Evolutionary conservation across 2,113 vertebrate genomes (phyloP).

Genomic region (Climacteris rufus): DNA sequence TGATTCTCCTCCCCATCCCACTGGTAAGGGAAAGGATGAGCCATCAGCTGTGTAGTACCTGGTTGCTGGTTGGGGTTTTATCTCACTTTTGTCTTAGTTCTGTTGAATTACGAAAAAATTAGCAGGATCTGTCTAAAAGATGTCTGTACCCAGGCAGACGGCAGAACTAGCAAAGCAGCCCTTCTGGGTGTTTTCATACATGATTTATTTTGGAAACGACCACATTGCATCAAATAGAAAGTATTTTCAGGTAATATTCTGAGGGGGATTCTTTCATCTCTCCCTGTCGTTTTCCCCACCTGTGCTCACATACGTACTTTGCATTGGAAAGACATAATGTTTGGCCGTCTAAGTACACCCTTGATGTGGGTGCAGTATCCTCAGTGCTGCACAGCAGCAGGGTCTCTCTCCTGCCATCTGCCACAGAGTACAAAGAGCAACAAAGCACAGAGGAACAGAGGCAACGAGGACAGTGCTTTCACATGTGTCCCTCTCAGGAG

Average conservation of each 20-base stretch:
- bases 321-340: background rate
- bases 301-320: background rate
- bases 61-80: background rate
- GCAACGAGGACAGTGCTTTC: background rate
- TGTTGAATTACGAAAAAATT: background rate
- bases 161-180: background rate
- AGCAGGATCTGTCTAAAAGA: background rate
- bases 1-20: background rate
- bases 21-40: background rate
- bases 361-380: background rate
- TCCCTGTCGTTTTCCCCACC: background rate
- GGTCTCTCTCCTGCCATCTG: background rate
- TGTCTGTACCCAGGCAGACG: background rate
- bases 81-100: background rate
- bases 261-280: background rate
- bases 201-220: background rate
- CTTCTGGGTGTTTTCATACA: background rate
- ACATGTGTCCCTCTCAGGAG: background rate
- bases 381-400: accelerated
- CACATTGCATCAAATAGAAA: background rate
- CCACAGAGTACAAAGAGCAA: background rate
- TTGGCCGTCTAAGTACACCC: background rate
- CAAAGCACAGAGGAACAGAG: background rate
- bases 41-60: background rate
- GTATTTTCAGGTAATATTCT: background rate